A percentile compares a stretch with the other conserved stretches of the same genome.
Evolutionary conservation across 2,113 vertebrate species (phyloP).

Genomic region (Cinclus mexicanus): DNA sequence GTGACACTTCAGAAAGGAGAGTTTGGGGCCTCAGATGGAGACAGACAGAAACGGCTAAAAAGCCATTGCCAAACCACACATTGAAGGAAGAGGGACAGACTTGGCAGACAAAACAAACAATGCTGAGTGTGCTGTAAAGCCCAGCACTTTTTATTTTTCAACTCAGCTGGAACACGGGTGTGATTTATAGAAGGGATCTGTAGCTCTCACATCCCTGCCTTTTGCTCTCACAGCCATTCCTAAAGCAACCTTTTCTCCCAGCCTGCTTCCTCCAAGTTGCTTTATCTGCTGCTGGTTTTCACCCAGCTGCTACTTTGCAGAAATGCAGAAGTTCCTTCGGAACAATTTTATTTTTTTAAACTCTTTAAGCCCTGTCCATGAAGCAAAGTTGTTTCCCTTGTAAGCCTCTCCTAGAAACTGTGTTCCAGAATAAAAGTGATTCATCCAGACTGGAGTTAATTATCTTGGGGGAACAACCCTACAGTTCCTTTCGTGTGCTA

Average conservation of each 20-base stretch:
- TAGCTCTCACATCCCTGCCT: background rate
- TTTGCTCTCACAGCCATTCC: background rate
- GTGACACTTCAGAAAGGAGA: background rate
- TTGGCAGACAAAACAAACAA: constrained; percentile 35
- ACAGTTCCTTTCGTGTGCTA: background rate
- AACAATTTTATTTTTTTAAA: background rate
- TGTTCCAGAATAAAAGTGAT: background rate
- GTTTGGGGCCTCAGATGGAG: background rate
- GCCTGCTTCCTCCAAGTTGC: background rate
- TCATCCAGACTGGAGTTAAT: background rate
- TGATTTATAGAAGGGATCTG: constrained; percentile 3
- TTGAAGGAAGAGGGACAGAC: background rate
- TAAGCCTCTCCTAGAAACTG: background rate
- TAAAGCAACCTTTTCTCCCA: background rate
- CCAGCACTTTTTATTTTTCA: background rate
- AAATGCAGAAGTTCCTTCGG: background rate
- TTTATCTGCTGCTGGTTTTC: constrained; percentile 20
- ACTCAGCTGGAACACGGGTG: background rate
- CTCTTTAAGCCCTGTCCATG: background rate
- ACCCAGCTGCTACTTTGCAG: background rate
- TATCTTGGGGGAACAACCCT: background rate
- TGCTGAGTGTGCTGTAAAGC: background rate
- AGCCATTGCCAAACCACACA: background rate
- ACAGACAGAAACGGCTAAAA: background rate
- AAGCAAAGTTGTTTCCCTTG: background rate